A percentile compares a stretch with the other conserved stretches of the same genome.
These are phyloP conservation scores for Acromyrmex heyeri DNA, from an alignment of 1,140 invertebrate species.

Conservation along the genomic window DNA sequence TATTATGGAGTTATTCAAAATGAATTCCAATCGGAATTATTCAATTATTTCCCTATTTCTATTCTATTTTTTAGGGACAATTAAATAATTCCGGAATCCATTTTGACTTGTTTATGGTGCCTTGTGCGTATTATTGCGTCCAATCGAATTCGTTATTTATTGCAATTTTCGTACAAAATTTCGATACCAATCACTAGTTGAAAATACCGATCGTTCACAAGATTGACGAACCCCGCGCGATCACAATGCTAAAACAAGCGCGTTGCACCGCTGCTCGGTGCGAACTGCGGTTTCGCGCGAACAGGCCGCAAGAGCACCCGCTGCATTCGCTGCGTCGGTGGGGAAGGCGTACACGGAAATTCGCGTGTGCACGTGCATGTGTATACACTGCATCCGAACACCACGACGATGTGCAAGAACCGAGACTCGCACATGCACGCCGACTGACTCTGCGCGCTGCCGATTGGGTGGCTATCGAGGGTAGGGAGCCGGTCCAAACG, in stretches of 20 bases:
- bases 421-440: constrained; percentile 30
- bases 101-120: no score
- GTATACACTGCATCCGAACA: neutral
- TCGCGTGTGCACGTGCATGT: constrained; percentile 9
- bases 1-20: no score
- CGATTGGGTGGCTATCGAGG: constrained; percentile 71
- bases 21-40: no score
- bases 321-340: constrained; percentile 60
- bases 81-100: no score
- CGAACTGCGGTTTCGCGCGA: constrained; percentile 71
- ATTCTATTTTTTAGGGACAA: no score
- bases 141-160: neutral
- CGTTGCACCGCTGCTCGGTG: constrained; percentile 69
- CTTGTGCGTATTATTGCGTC: no score
- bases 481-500: constrained; percentile 63
- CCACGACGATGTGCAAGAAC: neutral
- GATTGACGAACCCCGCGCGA: neutral
- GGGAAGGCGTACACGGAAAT: constrained; percentile 59
- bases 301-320: constrained; percentile 32
- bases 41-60: no score
- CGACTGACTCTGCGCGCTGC: constrained; percentile 72
- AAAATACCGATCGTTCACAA: constrained; percentile 19
- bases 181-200: neutral
- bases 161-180: neutral
- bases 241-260: constrained; percentile 32